phyloP scores from a whole-genome alignment of 1,140 invertebrate genomes.

The Drosophila tristis region DNA sequence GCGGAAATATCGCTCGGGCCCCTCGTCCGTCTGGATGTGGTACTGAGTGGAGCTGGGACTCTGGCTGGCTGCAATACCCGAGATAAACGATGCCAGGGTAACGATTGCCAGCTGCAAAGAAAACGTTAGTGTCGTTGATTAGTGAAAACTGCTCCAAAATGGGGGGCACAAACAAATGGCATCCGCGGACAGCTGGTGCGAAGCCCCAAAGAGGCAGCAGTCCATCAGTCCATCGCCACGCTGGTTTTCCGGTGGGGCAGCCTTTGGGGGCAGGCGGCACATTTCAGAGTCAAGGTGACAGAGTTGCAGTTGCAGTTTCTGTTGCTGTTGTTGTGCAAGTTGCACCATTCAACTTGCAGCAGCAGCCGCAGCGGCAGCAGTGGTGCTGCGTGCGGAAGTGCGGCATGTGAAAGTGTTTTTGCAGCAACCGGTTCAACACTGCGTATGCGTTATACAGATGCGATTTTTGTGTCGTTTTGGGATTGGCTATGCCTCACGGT shows the following conservation, averaged over 20 bases:
- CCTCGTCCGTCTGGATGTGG: constrained; percentile 96
- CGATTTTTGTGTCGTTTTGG: constrained; percentile 20
- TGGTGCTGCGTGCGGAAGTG: constrained; percentile 62
- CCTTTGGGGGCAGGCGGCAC: constrained; percentile 30
- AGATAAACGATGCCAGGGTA: constrained; percentile 54
- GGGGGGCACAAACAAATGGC: constrained; percentile 38
- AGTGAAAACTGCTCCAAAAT: constrained; percentile 1
- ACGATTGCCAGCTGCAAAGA: constrained; percentile 66
- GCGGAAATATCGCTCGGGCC: constrained; percentile 92
- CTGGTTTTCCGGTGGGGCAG: constrained; percentile 40
- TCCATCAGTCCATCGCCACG: not conserved
- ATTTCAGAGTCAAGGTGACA: constrained; percentile 76
- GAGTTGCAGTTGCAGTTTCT: constrained; percentile 59
- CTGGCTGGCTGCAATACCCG: constrained; percentile 44
- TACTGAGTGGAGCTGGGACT: constrained; percentile 87
- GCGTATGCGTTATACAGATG: constrained; percentile 61
- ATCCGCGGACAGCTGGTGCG: constrained; percentile 37
- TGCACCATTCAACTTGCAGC: constrained; percentile 1
- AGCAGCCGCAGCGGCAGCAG: too few relatives aligned
- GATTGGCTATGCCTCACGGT: constrained; percentile 44
- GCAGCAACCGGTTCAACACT: constrained; percentile 58
- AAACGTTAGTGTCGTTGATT: constrained; percentile 28
- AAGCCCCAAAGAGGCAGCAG: constrained; percentile 32
- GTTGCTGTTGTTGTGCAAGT: constrained; percentile 59
- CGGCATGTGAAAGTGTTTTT: constrained; percentile 69